Evolutionary conservation across 2,797 vertebrate species (phyloP).

Genomic region (Anabacerthia variegaticeps): DNA sequence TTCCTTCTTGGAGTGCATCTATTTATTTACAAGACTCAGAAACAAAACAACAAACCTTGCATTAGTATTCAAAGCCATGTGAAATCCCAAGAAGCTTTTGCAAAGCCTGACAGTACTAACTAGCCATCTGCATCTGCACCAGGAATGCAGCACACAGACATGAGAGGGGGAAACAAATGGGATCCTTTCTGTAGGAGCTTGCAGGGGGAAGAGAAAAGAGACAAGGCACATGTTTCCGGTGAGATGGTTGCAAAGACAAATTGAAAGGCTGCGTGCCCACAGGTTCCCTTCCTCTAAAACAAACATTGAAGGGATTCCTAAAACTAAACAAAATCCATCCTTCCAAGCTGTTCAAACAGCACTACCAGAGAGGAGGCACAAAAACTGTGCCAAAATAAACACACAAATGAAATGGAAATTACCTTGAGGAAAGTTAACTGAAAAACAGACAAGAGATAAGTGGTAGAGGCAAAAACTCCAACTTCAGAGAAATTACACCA

Average conservation of each 20-base stretch:
- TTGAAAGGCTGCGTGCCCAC: not conserved
- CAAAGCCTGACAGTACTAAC: not conserved
- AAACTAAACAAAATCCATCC: slow-evolving; percentile 46
- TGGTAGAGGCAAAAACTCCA: not conserved
- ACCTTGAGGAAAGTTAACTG: slow-evolving; percentile 12
- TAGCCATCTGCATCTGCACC: not conserved
- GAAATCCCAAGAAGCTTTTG: not conserved
- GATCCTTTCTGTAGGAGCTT: not conserved
- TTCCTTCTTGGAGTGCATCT: not conserved
- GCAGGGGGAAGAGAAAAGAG: not conserved
- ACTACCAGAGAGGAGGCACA: not conserved
- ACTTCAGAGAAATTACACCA: not conserved
- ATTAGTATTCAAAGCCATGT: not conserved
- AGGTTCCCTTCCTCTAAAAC: not conserved
- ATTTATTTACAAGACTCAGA: not conserved
- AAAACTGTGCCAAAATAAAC: slow-evolving; percentile 38
- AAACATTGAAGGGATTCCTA: slow-evolving; percentile 7
- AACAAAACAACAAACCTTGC: slow-evolving; percentile 17
- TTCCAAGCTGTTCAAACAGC: slow-evolving; percentile 58
- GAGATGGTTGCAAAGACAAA: not conserved
- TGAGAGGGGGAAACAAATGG: not conserved
- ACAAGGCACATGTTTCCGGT: rapidly evolving
- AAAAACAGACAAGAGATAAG: not conserved
- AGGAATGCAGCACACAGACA: not conserved
- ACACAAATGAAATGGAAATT: slow-evolving; percentile 43